Evolutionary conservation across 2,888 invertebrate species (phyloP).

Genomic region (Sinhomidia bicolor): DNA sequence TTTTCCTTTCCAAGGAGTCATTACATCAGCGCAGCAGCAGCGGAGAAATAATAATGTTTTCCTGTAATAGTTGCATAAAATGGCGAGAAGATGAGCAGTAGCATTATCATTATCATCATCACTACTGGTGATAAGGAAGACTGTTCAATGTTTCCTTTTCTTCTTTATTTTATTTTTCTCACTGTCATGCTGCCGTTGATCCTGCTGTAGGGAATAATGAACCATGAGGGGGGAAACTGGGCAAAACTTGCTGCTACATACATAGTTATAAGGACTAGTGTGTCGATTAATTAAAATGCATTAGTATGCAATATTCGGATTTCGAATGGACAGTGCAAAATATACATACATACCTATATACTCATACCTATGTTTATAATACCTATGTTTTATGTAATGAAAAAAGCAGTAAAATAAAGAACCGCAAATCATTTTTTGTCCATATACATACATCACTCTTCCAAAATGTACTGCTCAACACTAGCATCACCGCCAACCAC

Average conservation of each 20-base stretch:
- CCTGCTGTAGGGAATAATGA: neutral
- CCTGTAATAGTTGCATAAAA: too few relatives aligned
- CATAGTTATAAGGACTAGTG: neutral
- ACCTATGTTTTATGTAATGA: too few relatives aligned
- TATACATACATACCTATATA: too few relatives aligned
- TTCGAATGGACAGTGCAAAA: neutral
- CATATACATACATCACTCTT: neutral
- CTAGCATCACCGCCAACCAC: neutral
- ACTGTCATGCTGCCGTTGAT: neutral
- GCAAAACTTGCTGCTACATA: neutral
- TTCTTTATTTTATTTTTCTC: neutral
- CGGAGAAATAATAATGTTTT: too few relatives aligned
- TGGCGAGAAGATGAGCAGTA: neutral
- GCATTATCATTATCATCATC: neutral
- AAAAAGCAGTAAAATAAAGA: too few relatives aligned
- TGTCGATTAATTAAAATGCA: slow-evolving; percentile 13
- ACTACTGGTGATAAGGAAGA: neutral
- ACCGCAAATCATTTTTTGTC: neutral
- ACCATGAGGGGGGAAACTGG: neutral
- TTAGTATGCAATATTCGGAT: slow-evolving; percentile 24
- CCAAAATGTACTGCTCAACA: too few relatives aligned
- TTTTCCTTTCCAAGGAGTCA: neutral
- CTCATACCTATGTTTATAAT: too few relatives aligned
- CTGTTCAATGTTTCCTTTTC: neutral
- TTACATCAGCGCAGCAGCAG: neutral